Evolutionary conservation across 1,140 invertebrate genomes (phyloP), one percentile per base, ranked within the genome.

Genomic region (Drosophila nannoptera): DNA sequence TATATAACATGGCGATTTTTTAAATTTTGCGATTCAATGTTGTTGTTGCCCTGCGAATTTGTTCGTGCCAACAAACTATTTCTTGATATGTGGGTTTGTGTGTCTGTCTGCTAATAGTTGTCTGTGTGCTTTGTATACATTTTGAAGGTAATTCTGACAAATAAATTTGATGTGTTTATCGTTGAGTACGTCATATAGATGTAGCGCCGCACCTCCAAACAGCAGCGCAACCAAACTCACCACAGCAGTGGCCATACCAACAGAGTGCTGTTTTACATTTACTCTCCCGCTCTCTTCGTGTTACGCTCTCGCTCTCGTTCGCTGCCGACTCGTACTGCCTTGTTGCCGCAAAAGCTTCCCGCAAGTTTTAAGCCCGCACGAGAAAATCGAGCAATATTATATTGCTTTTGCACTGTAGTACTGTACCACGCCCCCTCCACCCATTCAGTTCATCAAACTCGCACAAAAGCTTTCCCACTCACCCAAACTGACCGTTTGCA

Each of bases 81-180:
- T 59, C n/a, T 52, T 35, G 2, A 50, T 31, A 22, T 22, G 48
- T 50, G 31, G 52, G n/a, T 35, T 22, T 43, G 12, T 14, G 9
- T 36, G 32, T 16, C 9, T 33, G 32, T 38, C 4, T 68, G 53
- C 75, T 22, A 22, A 22, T 22, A 22, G 22, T 43, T 50, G 58
- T 65, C 40, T 65, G 38, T 66, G 61, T 53, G 33, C 52, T 84
- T 83, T 83, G 78, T 83, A 84, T 83, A 84, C 80, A 83, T 84
- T 67, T 75, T 58, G 48, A 46, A 35, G 33, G 22, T 66, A 66
- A 54, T 66, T 66, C 59, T 66, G 68, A n/a, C 61, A 72, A 67
- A 58, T 43, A 69, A 43, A 56, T 58, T 31, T 36, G 49, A 42
- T 22, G 36, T 49, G 35, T 35, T 56, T 61, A 40, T 62, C 33